Conservation (phyloP, 53 echinoderm and acorn worm species). For the Echinarachnius parma region DNA sequence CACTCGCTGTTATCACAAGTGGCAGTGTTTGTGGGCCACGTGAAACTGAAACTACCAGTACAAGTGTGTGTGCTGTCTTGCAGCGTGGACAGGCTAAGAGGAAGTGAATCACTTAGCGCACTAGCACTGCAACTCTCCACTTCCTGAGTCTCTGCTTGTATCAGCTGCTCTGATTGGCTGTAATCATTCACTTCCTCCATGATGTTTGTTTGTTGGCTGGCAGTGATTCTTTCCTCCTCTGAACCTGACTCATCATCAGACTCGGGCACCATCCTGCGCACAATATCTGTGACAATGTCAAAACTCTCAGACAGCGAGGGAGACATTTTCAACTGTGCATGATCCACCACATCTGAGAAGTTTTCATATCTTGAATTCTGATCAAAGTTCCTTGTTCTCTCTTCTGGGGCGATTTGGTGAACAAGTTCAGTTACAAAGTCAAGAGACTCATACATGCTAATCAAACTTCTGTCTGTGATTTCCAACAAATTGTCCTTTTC, state of each 20-base stretch:
- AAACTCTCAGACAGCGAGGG: slow-evolving; percentile 28
- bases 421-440: slow-evolving; percentile 90
- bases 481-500: slow-evolving; percentile 72
- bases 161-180: slow-evolving; percentile 34
- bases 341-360: slow-evolving; percentile 15
- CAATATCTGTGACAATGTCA: slow-evolving; percentile 38
- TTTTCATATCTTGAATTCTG: slow-evolving; percentile 15
- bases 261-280: slow-evolving; percentile 36
- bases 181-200: slow-evolving; percentile 36
- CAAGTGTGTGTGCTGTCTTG: slow-evolving; percentile 30
- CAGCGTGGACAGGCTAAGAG: slow-evolving; percentile 22
- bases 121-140: slow-evolving; percentile 8
- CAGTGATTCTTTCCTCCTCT: slow-evolving; percentile 33
- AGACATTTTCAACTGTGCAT: slow-evolving; percentile 9
- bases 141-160: slow-evolving; percentile 12
- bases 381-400: neutral
- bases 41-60: slow-evolving; percentile 51
- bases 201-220: slow-evolving; percentile 28
- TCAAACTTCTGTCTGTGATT: slow-evolving; percentile 82
- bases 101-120: slow-evolving; percentile 39
- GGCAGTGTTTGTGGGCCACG: slow-evolving; percentile 21
- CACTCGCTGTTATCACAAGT: slow-evolving; percentile 13
- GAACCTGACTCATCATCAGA: neutral
- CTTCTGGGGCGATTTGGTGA: slow-evolving; percentile 57
- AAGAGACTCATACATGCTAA: slow-evolving; percentile 85